Evolutionary conservation across 2,797 vertebrate genomes (phyloP), one percentile per base, ranked within the genome.

Genomic region (Ptychobarbus kaznakovi): DNA sequence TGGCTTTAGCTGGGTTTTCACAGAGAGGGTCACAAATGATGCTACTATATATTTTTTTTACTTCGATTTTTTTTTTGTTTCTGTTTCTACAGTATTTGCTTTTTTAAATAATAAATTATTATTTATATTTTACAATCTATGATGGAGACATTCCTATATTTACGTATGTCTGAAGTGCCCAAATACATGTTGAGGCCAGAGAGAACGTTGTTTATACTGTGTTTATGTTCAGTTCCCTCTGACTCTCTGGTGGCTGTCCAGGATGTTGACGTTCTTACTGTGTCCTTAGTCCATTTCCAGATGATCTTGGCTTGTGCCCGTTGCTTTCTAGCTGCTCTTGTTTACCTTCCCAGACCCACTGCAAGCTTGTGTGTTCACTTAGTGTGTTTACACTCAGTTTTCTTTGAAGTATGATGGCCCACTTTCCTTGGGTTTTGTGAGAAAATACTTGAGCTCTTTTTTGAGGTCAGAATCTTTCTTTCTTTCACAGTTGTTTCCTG

Each of bases 401-500:
- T 70, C 49, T 72, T 40, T 70, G 51, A 82, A 73, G 51, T 73
- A 6, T 65, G 18, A 65, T 2, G 4, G 40, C 9, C n/a, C 69
- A 65, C 10, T 49, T 49, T 80, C 78, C 22, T 72, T 84, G 68
- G 53, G 56, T 35, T 80, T 85, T 84, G 16, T 15, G 8, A 35
- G 66, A 58, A 58, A 40, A 42, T 82, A 56, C 42, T 46, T 46
- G 38, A 51, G 32, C 25, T 8, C 0, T 1, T 68, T 81, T 65
- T 35, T 70, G 74, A 46, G 25, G 18, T 56, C 49, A 68, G 35
- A 56, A 49, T 63, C 28, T 81, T 80, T 79, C 2, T 86, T 5
- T 86, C 32, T 13, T 0, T 72, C 72, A 75, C 88, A 99, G 98
- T 98, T 90, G 95, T 98, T 74, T 98, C 97, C 87, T 99, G 98